Evolutionary conservation across 2,888 invertebrate species (phyloP), one percentile per base, ranked within the genome.

Genomic region (Lasioglossum oenotherae): DNA sequence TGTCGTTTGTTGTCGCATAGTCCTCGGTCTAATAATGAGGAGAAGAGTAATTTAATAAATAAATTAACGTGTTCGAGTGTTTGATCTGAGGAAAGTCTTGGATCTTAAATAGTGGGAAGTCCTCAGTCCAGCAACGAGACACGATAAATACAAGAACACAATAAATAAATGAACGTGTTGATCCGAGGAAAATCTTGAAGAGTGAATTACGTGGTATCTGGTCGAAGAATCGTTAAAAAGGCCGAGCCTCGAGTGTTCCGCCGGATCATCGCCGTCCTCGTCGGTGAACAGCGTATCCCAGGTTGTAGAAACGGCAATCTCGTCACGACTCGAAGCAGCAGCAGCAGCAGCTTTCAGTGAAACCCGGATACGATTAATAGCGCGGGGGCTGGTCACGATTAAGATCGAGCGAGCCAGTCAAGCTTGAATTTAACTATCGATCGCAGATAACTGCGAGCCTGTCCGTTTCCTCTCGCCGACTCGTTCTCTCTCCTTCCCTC

Each of bases 351-450:
- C 79, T 83, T 85, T 83, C 85, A 27, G 27, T 60, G 46, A 78
- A 77, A 57, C 35, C 35, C 57, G 85, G 79, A 89, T 83, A 78
- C 87, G 87, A 88, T 88, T 87, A 89, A 89, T 87, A 87, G 85
- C 53, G 69, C n/a, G 64, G 64, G 31, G 44, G 80, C 73, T 81
- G 73, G 82, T 81, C 74, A 46, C 89, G 79, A 88, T 87, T 81
- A 89, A 87, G 87, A 89, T 87, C 87, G 80, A 75, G 81, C 75
- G 74, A 80, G 78, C 53, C 86, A 78, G 73, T 77, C 73, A 74
- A 77, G 76, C 82, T 87, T 88, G 75, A 87, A 88, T 89, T 87
- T 89, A 82, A 82, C 89, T 79, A 88, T 89, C 88, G 89, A 88
- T 85, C 87, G 49, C 10, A 16, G 78, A 57, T 79, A 86, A 88